Evolutionary conservation across 1,140 invertebrate species (phyloP).

Genomic region (Mesaphorura yosii): DNA sequence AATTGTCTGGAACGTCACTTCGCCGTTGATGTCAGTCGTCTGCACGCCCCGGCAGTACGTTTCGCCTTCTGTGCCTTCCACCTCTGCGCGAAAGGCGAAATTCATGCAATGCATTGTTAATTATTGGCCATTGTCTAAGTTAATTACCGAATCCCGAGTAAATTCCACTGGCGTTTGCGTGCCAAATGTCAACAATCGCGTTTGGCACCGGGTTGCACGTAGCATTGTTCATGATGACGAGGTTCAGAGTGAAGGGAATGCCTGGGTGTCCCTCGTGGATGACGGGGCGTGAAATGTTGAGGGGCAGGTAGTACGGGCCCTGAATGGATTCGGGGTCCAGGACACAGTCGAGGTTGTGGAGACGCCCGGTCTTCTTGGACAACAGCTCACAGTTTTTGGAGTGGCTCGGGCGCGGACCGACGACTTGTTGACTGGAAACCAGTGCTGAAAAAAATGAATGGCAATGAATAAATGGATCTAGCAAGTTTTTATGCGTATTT

Average conservation of each 20-base stretch:
- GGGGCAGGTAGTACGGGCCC: not conserved
- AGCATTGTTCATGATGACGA: not conserved
- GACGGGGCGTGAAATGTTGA: not conserved
- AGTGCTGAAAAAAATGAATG: too few relatives aligned
- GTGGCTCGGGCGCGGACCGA: too few relatives aligned
- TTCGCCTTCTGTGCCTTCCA: not conserved
- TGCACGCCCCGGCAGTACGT: not conserved
- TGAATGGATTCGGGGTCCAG: constrained; percentile 4
- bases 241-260: not conserved
- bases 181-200: not conserved
- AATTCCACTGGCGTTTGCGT: not conserved
- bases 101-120: too few relatives aligned
- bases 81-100: not conserved
- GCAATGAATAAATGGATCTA: too few relatives aligned
- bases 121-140: too few relatives aligned
- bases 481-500: too few relatives aligned
- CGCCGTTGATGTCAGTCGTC: not conserved
- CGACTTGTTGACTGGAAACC: too few relatives aligned
- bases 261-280: not conserved
- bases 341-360: too few relatives aligned
- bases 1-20: not conserved
- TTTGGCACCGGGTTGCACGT: not conserved
- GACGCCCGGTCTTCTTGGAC: too few relatives aligned
- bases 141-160: not conserved
- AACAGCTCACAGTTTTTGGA: too few relatives aligned